Evolutionary conservation across 92 coral and sea anemone genomes (phyloP).

Genomic region (Pocillopora meandrina): DNA sequence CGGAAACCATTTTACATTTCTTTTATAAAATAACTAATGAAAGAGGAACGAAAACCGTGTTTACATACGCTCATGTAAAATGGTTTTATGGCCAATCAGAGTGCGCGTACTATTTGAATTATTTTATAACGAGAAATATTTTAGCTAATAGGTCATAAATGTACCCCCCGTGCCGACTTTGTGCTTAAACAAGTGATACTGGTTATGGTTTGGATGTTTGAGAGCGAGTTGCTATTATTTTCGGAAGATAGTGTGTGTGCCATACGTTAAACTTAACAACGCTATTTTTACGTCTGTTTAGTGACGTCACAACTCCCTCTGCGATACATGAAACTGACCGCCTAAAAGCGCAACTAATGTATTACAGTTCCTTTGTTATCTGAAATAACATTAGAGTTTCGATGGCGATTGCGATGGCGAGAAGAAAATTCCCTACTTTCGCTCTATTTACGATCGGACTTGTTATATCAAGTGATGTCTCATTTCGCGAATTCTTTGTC

Average conservation of each 20-base stretch:
- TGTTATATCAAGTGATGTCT: conserved; percentile 7
- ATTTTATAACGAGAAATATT: too few species aligned
- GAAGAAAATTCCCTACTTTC: neutral
- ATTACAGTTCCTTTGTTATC: neutral
- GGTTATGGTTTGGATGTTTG: too few species aligned
- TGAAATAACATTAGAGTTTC: neutral
- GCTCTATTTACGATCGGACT: neutral
- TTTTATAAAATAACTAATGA: too few species aligned
- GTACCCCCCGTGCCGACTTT: neutral
- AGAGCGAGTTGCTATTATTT: too few species aligned
- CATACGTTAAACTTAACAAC: neutral
- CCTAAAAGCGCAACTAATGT: neutral
- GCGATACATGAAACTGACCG: neutral
- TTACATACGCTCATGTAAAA: too few species aligned
- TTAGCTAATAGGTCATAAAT: too few species aligned
- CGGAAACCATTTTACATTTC: too few species aligned
- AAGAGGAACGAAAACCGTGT: too few species aligned
- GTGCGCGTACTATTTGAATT: too few species aligned
- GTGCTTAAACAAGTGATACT: too few species aligned
- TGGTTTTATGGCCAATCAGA: too few species aligned
- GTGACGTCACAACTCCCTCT: conserved; percentile 20
- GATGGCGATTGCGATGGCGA: neutral
- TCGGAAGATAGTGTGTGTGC: neutral
- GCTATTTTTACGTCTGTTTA: neutral
- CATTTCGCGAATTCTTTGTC: neutral